Evolutionary conservation across 2,888 invertebrate species (phyloP).

Genomic region (Parnassius mnemosyne): DNA sequence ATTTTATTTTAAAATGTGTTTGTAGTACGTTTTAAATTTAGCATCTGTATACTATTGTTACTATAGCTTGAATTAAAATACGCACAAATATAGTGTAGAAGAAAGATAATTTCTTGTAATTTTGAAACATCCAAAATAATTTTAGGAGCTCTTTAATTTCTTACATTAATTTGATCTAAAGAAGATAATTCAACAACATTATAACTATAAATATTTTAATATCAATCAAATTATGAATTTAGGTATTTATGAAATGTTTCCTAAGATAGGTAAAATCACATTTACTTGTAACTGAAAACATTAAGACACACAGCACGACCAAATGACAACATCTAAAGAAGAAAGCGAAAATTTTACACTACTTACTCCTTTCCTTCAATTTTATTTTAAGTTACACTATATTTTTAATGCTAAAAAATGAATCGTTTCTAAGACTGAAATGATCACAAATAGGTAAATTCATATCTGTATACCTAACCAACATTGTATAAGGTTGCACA

Average conservation of each 20-base stretch:
- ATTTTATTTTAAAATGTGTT: slow-evolving; percentile 42
- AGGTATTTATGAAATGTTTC: slow-evolving; percentile 40
- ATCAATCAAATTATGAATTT: slow-evolving; percentile 40
- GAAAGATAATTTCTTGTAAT: slow-evolving; percentile 35
- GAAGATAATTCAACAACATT: slow-evolving; percentile 43
- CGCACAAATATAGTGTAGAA: slow-evolving; percentile 36
- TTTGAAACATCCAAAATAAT: slow-evolving; percentile 42
- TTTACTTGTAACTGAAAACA: slow-evolving; percentile 60
- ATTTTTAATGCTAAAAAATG: slow-evolving; percentile 52
- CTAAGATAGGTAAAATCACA: slow-evolving; percentile 66
- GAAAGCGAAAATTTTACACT: slow-evolving; percentile 65
- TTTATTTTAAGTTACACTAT: slow-evolving; percentile 38
- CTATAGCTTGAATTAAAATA: slow-evolving; percentile 47
- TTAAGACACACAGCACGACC: slow-evolving; percentile 61
- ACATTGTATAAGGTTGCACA: slow-evolving; percentile 68
- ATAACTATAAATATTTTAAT: slow-evolving; percentile 42
- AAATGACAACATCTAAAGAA: slow-evolving; percentile 68
- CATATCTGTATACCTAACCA: slow-evolving; percentile 66
- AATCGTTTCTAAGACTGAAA: slow-evolving; percentile 61
- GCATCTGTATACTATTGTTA: slow-evolving; percentile 39
- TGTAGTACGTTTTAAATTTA: slow-evolving; percentile 39
- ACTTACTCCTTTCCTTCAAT: slow-evolving; percentile 34
- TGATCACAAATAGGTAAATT: slow-evolving; percentile 68
- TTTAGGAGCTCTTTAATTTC: slow-evolving; percentile 36
- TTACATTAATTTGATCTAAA: slow-evolving; percentile 39